A percentile compares a stretch with the other conserved stretches of the same genome.
phyloP scores from a whole-genome alignment of 2,797 vertebrate species.

The Amblyopsis hoosieri region DNA sequence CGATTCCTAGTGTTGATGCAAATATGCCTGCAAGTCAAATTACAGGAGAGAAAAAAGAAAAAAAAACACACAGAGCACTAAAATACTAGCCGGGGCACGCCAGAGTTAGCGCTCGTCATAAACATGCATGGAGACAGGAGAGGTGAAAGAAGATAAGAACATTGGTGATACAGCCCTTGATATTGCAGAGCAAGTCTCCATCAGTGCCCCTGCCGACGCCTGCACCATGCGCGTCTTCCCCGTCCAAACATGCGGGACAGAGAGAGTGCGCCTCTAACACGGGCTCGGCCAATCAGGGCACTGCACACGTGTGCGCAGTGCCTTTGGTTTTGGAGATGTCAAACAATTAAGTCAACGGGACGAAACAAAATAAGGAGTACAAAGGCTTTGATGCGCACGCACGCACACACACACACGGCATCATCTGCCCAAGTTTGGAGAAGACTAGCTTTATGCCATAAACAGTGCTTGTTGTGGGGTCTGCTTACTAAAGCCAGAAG shows the following conservation, averaged over 20 bases:
- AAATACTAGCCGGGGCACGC: slow-evolving; percentile 77
- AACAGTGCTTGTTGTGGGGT: slow-evolving; percentile 71
- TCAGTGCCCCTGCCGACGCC: slow-evolving; percentile 84
- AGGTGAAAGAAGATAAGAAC: slow-evolving; percentile 60
- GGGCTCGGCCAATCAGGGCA: slow-evolving; percentile 52
- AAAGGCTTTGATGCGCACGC: slow-evolving; percentile 20
- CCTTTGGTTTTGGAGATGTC: slow-evolving; percentile 41
- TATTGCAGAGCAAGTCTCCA: slow-evolving; percentile 80
- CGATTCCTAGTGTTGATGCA: slow-evolving; percentile 46
- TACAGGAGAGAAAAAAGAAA: slow-evolving; percentile 42
- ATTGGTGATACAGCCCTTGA: slow-evolving; percentile 85
- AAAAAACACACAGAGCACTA: slow-evolving; percentile 58
- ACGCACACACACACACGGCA: slow-evolving; percentile 44
- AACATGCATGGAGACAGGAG: slow-evolving; percentile 79
- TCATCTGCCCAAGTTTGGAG: slow-evolving; percentile 76
- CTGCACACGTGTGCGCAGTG: slow-evolving; percentile 67
- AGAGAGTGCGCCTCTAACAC: slow-evolving; percentile 77
- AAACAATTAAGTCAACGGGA: slow-evolving; percentile 53
- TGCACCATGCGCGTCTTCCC: slow-evolving; percentile 91
- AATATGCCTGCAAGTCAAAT: slow-evolving; percentile 67
- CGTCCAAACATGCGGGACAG: slow-evolving; percentile 88
- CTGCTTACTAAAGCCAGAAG: slow-evolving; percentile 80
- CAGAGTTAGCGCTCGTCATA: slow-evolving; percentile 75
- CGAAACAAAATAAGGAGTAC: slow-evolving; percentile 46
- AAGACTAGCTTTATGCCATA: slow-evolving; percentile 77